Evolutionary conservation across 1,140 invertebrate genomes (phyloP).

Genomic region (Hyposmocoma kahamanoa): DNA sequence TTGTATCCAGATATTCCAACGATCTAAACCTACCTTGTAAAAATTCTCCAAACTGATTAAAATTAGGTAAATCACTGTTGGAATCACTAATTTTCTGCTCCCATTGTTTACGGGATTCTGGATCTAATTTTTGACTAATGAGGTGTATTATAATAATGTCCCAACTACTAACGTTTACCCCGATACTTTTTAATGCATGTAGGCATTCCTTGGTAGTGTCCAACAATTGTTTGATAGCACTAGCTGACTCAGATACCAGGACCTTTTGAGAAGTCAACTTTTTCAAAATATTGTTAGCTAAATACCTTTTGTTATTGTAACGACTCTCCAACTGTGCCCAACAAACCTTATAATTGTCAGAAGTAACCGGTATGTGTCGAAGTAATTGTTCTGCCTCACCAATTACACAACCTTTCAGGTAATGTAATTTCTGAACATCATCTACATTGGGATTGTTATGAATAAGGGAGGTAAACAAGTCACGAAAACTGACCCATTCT

Average conservation of each 20-base stretch:
- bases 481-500: slow-evolving; percentile 5
- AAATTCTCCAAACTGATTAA: slow-evolving; percentile 15
- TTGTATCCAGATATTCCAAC: too few relatives aligned
- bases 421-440: slow-evolving; percentile 14
- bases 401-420: slow-evolving; percentile 6
- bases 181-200: background rate
- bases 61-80: slow-evolving; percentile 17
- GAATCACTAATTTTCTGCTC: slow-evolving; percentile 15
- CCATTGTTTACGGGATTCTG: slow-evolving; percentile 24
- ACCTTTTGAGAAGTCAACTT: background rate
- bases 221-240: background rate
- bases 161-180: background rate
- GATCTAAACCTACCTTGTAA: slow-evolving; percentile 22
- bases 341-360: background rate
- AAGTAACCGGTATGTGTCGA: background rate
- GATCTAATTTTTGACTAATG: slow-evolving; percentile 24
- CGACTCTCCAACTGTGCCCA: background rate
- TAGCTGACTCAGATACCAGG: background rate
- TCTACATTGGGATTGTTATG: slow-evolving; percentile 4
- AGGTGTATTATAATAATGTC: slow-evolving; percentile 15
- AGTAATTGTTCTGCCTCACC: slow-evolving; percentile 4
- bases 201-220: slow-evolving; percentile 1
- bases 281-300: background rate
- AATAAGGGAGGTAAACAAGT: slow-evolving; percentile 14
- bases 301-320: background rate